Evolutionary conservation across 2,113 vertebrate species (phyloP).

Genomic region (Actenoides lindsayi): DNA sequence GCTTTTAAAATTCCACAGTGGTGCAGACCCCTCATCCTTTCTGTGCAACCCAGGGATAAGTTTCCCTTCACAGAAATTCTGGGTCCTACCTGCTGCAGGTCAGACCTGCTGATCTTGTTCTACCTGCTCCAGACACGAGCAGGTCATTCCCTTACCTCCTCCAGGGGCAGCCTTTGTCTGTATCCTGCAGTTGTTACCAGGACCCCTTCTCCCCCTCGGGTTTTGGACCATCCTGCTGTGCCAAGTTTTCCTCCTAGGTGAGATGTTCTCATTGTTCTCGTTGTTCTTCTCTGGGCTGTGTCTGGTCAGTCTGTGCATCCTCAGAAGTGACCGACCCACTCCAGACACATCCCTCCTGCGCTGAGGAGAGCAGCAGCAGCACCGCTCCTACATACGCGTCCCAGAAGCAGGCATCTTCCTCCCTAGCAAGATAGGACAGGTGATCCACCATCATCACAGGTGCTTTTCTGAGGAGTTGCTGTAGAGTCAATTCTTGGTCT

Average conservation of each 20-base stretch:
- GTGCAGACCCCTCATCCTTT: background rate
- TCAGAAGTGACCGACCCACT: rapidly evolving
- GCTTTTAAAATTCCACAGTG: background rate
- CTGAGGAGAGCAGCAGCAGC: background rate
- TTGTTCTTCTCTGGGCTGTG: background rate
- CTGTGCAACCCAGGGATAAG: background rate
- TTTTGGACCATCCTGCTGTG: background rate
- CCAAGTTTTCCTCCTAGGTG: background rate
- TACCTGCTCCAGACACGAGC: background rate
- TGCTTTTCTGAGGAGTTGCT: background rate
- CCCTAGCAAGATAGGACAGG: rapidly evolving
- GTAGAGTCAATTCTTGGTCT: background rate
- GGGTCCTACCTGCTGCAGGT: background rate
- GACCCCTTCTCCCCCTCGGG: background rate
- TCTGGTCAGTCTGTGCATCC: too few relatives aligned
- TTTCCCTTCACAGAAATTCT: background rate
- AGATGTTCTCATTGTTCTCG: rapidly evolving
- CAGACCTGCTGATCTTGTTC: background rate
- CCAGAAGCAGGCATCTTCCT: background rate
- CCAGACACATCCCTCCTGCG: background rate
- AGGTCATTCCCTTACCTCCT: background rate
- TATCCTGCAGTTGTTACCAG: rapidly evolving
- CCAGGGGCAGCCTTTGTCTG: background rate
- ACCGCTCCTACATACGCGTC: background rate
- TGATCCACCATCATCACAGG: background rate